A percentile compares a stretch with the other conserved stretches of the same genome.
Conservation (phyloP, 2,797 vertebrate species). For the Chrysolophus pictus region DNA sequence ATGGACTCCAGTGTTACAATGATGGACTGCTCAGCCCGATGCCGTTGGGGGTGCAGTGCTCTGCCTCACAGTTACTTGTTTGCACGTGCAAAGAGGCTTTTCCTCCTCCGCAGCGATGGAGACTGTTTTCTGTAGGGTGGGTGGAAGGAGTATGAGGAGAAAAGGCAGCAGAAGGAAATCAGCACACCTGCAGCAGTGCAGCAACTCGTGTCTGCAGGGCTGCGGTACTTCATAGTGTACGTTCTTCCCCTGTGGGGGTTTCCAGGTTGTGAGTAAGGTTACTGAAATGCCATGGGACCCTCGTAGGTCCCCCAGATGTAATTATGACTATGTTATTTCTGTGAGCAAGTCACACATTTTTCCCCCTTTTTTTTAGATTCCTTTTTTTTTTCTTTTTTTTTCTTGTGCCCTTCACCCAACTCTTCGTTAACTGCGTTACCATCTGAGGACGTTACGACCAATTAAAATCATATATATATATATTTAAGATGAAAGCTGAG, state of each 20-base stretch:
- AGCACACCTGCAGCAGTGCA: background rate
- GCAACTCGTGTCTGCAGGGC: background rate
- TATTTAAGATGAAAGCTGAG: background rate
- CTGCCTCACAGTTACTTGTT: too few species aligned
- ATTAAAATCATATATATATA: background rate
- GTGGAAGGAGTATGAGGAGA: background rate
- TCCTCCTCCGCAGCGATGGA: background rate
- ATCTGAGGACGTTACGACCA: background rate
- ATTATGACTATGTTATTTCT: background rate
- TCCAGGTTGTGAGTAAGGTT: background rate
- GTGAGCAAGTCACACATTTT: background rate
- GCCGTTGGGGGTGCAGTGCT: background rate
- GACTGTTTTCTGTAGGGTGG: background rate
- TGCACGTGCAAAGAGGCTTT: background rate
- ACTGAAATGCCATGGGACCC: background rate
- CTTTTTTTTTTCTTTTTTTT: background rate
- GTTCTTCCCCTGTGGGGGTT: background rate
- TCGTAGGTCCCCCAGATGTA: background rate
- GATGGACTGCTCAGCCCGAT: background rate
- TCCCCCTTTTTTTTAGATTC: background rate
- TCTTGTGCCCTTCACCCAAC: background rate
- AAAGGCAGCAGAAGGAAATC: background rate
- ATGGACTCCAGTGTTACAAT: background rate
- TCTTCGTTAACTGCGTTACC: background rate
- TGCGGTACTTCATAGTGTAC: background rate